phyloP scores from a whole-genome alignment of 2,113 vertebrate genomes.

The Diadophis punctatus region DNA sequence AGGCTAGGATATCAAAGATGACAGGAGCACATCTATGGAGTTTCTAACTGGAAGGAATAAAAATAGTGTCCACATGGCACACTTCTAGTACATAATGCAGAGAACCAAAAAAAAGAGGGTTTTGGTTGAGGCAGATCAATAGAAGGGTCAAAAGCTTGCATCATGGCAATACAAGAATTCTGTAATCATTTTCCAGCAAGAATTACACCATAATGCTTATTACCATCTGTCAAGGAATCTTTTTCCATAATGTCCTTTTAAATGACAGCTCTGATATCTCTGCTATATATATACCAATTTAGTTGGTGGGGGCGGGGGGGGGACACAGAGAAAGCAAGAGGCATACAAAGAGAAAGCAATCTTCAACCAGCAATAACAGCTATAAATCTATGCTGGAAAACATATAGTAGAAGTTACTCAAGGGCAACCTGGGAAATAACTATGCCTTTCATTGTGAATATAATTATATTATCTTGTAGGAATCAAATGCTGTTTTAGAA shows the following conservation, averaged over 20 bases:
- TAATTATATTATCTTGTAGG: not conserved
- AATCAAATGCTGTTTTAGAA: not conserved
- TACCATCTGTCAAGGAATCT: not conserved
- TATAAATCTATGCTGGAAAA: not conserved
- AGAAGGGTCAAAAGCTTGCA: not conserved
- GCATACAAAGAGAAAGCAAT: not conserved
- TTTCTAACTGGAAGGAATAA: not conserved
- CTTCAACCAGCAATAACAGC: not conserved
- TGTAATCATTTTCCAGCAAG: not conserved
- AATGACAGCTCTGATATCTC: not conserved
- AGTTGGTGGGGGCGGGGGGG: accelerated
- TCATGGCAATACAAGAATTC: not conserved
- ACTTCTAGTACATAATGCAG: not conserved
- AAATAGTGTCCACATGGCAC: not conserved
- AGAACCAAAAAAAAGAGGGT: not conserved
- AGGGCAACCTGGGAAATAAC: not conserved
- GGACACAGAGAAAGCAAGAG: not conserved
- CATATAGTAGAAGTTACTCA: not conserved
- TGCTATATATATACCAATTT: not conserved
- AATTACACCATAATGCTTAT: not conserved
- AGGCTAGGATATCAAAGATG: not conserved
- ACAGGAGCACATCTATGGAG: not conserved
- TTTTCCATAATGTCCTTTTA: not conserved
- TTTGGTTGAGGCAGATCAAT: not conserved
- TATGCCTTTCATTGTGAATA: not conserved